phyloP scores from a whole-genome alignment of 2,888 invertebrate species.

The Pyrocoelia pectoralis region DNA sequence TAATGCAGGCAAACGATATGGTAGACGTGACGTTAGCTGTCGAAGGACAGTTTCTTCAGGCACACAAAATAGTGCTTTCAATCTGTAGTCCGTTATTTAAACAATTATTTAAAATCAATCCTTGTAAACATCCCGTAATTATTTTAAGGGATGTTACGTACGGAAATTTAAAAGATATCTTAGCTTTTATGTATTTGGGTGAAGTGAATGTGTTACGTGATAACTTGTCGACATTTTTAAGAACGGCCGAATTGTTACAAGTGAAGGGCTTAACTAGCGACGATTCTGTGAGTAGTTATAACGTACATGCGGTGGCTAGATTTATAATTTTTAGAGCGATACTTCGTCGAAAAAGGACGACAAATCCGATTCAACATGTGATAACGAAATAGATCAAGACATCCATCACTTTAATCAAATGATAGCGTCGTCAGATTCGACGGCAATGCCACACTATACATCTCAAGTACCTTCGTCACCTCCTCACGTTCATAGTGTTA shows the following conservation, averaged over 20 bases:
- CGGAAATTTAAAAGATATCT: conserved; percentile 72
- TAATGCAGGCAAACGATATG: conserved; percentile 75
- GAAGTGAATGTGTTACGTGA: conserved; percentile 76
- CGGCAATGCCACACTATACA: conserved; percentile 30
- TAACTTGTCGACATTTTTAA: conserved; percentile 73
- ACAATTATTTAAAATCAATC: conserved; percentile 76
- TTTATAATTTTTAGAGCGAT: conserved; percentile 50
- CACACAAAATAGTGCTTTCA: conserved; percentile 79
- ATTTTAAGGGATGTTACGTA: conserved; percentile 75
- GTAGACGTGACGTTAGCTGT: conserved; percentile 82
- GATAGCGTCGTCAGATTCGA: conserved; percentile 49
- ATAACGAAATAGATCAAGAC: conserved; percentile 52
- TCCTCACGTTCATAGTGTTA: conserved; percentile 28
- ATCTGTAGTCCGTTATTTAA: conserved; percentile 83
- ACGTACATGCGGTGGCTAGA: too few relatives aligned
- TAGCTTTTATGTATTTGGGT: conserved; percentile 79
- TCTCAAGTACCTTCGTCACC: conserved; percentile 32
- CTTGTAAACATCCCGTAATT: conserved; percentile 77
- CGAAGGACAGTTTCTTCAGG: conserved; percentile 78
- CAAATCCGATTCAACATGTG: conserved; percentile 49
- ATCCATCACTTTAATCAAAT: conserved; percentile 50
- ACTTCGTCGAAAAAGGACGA: conserved; percentile 54
- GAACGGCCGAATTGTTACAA: conserved; percentile 75
- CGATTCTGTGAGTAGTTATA: conserved; percentile 56
- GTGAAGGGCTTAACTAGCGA: conserved; percentile 72